Conservation (phyloP, 1,140 invertebrate genomes). For the Sitodiplosis mosellana region DNA sequence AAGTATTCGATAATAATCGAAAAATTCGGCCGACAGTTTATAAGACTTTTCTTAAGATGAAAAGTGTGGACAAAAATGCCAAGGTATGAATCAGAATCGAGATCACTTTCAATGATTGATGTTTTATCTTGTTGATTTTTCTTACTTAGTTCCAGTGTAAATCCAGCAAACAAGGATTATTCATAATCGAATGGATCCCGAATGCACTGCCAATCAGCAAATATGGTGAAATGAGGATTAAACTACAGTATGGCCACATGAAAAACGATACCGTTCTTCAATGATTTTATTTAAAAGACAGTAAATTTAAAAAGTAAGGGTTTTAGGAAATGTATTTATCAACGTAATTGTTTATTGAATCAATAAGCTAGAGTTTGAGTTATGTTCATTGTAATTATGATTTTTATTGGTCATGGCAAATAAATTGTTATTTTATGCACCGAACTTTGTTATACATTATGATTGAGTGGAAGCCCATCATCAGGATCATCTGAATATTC, state of each 20-base stretch:
- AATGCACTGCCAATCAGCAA: conserved; percentile 14
- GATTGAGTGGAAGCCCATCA: too few species aligned
- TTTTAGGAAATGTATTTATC: too few species aligned
- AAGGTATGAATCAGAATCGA: background rate
- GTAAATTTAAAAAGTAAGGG: too few species aligned
- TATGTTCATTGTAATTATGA: too few species aligned
- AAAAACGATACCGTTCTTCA: background rate
- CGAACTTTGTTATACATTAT: too few species aligned
- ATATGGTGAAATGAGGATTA: conserved; percentile 15
- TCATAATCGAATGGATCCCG: conserved; percentile 16
- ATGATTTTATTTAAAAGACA: too few species aligned
- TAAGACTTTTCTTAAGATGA: background rate
- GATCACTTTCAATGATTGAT: background rate
- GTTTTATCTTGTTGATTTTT: background rate
- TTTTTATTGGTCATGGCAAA: too few species aligned
- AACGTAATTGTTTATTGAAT: too few species aligned
- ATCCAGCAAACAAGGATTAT: background rate
- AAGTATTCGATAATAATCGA: background rate
- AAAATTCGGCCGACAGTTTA: background rate
- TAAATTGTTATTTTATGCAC: too few species aligned
- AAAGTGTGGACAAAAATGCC: background rate
- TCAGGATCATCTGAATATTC: too few species aligned
- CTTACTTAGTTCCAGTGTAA: background rate
- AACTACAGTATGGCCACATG: conserved; percentile 9
- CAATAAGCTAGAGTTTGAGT: too few species aligned